Evolutionary conservation across 2,888 invertebrate species (phyloP).

Genomic region (Mactromeris polynyma): DNA sequence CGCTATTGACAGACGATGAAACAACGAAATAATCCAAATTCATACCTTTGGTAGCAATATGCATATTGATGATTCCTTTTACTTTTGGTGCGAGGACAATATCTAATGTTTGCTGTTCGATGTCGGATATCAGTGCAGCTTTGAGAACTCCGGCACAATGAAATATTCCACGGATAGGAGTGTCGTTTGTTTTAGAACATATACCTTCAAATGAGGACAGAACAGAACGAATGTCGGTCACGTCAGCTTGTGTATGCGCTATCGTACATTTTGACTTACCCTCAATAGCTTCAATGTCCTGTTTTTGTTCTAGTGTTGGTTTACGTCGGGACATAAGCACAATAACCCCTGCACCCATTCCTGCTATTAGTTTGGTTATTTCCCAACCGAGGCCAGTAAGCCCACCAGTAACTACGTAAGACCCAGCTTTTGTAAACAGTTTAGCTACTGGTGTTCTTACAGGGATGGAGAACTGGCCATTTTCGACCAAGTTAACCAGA

Average conservation of each 20-base stretch:
- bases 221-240: constrained; percentile 66
- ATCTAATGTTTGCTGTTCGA: constrained; percentile 65
- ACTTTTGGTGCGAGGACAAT: constrained; percentile 75
- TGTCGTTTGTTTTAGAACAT: constrained; percentile 25
- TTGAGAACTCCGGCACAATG: constrained; percentile 76
- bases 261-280: constrained; percentile 52
- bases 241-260: constrained; percentile 62
- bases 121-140: constrained; percentile 61
- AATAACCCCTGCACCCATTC: constrained; percentile 68
- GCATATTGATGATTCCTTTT: constrained; percentile 77
- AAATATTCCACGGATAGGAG: constrained; percentile 74
- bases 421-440: constrained; percentile 19
- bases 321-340: constrained; percentile 64
- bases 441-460: not conserved
- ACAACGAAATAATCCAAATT: constrained; percentile 77
- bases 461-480: not conserved
- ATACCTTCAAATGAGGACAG: constrained; percentile 57
- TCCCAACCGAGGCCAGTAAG: constrained; percentile 78
- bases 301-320: constrained; percentile 38
- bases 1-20: constrained; percentile 77
- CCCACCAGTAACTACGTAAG: constrained; percentile 74
- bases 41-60: constrained; percentile 66
- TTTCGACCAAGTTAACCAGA: not conserved
- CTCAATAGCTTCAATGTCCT: constrained; percentile 55
- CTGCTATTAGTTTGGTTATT: constrained; percentile 63